phyloP scores from a whole-genome alignment of 1,140 invertebrate species.

The Acyrthosiphon pisum region DNA sequence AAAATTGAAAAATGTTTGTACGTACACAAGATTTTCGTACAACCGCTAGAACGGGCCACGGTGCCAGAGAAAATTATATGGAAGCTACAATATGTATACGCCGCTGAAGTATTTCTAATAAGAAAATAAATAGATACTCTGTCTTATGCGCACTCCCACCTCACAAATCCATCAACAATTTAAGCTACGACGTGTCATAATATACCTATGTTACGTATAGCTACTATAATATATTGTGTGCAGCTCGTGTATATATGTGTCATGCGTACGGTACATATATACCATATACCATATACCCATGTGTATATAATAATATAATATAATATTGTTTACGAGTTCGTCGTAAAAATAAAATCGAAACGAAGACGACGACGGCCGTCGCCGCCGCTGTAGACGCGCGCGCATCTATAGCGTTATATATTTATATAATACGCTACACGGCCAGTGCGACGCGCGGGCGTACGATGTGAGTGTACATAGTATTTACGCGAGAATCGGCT shows the following conservation, averaged over 20 bases:
- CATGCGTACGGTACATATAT: no score
- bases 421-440: not conserved
- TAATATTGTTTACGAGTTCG: not conserved
- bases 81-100: not conserved
- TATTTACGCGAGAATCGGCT: not conserved
- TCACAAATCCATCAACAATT: not conserved
- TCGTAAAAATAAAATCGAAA: conserved; percentile 2
- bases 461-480: not conserved
- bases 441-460: not conserved
- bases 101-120: not conserved
- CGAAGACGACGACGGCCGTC: not conserved
- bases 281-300: no score
- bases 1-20: not conserved
- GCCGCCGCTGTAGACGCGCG: not conserved
- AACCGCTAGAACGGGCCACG: not conserved
- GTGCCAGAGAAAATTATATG: not conserved
- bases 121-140: not conserved
- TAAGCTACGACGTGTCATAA: no score
- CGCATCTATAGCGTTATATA: not conserved
- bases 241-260: no score
- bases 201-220: no score
- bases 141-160: no score
- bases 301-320: no score
- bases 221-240: no score
- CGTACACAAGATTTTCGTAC: not conserved